These are phyloP conservation scores for Alviniconcha marisindica DNA, from an alignment of 1,140 invertebrate genomes.

Conservation along the genomic window DNA sequence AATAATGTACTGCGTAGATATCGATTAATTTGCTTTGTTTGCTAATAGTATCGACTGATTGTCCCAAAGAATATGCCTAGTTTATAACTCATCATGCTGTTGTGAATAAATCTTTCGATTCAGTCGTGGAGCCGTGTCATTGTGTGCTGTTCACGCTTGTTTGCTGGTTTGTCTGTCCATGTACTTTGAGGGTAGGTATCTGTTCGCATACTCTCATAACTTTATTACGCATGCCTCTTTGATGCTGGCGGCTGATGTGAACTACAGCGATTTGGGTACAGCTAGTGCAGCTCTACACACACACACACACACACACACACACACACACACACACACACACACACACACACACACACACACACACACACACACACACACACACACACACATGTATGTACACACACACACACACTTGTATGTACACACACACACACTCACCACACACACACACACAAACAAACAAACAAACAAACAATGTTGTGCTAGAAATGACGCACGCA, in stretches of 20 bases:
- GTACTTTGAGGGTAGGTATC: not conserved
- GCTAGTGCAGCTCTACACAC: not conserved
- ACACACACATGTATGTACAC: conserved; percentile 19
- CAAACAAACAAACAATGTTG: conserved; percentile 10
- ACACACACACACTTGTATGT: not conserved
- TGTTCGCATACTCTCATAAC: not conserved
- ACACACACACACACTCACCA: not conserved
- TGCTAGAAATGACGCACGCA: too few relatives aligned
- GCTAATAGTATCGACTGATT: too few relatives aligned
- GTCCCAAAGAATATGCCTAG: too few relatives aligned
- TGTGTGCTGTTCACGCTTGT: not conserved
- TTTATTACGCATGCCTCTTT: not conserved
- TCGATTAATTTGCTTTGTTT: too few relatives aligned
- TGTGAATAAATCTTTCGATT: not conserved
- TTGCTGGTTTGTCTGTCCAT: not conserved
- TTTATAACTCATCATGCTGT: too few relatives aligned
- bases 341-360: conserved; percentile 11
- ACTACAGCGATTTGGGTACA: too few relatives aligned
- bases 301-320: conserved; percentile 18
- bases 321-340: conserved; percentile 11
- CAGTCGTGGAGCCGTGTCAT: not conserved
- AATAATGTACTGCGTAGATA: too few relatives aligned
- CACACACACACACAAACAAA: conserved; percentile 20
- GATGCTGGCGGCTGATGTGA: too few relatives aligned
- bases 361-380: conserved; percentile 20